These are phyloP conservation scores for Sclerurus mexicanus DNA, from an alignment of 2,113 vertebrate species.

Conservation along the genomic window DNA sequence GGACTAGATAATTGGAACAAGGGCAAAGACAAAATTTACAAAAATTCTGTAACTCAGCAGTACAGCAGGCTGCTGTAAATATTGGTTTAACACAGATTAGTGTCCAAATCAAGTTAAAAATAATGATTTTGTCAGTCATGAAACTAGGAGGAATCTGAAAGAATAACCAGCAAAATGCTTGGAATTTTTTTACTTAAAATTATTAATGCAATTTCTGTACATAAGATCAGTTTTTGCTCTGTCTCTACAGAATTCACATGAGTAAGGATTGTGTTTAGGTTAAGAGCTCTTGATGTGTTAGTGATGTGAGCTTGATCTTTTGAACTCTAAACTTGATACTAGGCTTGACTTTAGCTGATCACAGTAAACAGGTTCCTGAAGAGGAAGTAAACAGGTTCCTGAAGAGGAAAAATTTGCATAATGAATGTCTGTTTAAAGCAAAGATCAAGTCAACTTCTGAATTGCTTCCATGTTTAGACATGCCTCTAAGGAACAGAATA, in stretches of 20 bases:
- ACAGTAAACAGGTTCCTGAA: not conserved
- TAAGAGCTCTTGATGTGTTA: accelerated
- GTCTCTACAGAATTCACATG: not conserved
- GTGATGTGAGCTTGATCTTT: not conserved
- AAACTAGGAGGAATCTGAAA: not conserved
- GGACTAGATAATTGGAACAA: not conserved
- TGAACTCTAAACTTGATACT: not conserved
- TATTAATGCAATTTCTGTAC: not conserved
- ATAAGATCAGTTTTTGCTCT: not conserved
- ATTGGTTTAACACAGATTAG: not conserved
- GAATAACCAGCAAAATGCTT: not conserved
- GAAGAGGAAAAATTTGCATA: not conserved
- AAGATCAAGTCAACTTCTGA: not conserved
- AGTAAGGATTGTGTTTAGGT: not conserved
- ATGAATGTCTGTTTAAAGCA: not conserved
- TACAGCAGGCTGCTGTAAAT: not conserved
- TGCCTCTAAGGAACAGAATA: not conserved
- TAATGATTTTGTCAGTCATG: not conserved
- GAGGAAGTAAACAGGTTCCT: not conserved
- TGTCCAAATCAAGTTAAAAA: not conserved
- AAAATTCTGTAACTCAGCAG: not conserved
- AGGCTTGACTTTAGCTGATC: not conserved
- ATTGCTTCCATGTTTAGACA: not conserved
- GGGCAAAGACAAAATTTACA: not conserved
- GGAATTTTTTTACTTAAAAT: not conserved